phyloP scores from a whole-genome alignment of 1,140 invertebrate genomes.

The Caenorhabditis briggsae region DNA sequence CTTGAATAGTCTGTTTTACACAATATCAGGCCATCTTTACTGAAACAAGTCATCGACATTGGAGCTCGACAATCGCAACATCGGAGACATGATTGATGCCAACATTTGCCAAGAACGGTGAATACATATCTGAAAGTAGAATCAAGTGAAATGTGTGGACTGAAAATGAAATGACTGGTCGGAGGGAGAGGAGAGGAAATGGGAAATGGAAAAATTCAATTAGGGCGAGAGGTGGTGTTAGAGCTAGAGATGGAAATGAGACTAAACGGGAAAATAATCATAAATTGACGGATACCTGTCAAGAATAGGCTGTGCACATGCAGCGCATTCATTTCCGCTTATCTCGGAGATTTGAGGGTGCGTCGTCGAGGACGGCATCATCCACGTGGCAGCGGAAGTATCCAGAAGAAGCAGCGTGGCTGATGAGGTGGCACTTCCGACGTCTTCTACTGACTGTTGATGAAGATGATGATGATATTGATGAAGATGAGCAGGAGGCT shows the following conservation, averaged over 20 bases:
- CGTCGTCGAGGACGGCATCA: slow-evolving; percentile 27
- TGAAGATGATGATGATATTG: slow-evolving; percentile 26
- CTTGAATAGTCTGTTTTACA: slow-evolving; percentile 99
- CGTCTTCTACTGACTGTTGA: slow-evolving; percentile 27
- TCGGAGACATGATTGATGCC: slow-evolving; percentile 63
- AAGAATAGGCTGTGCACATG: slow-evolving; percentile 61
- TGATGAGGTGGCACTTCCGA: slow-evolving; percentile 47
- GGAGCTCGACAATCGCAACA: slow-evolving; percentile 61
- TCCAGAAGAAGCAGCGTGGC: slow-evolving; percentile 23
- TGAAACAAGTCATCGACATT: slow-evolving; percentile 89
- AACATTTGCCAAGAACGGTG: slow-evolving; percentile 60
- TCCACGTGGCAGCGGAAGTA: slow-evolving; percentile 12
- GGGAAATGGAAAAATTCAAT: slow-evolving; percentile 50
- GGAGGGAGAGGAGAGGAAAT: neutral
- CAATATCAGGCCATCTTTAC: slow-evolving; percentile 92
- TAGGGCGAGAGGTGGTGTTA: slow-evolving; percentile 33
- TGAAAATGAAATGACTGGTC: slow-evolving; percentile 44
- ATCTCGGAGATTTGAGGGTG: slow-evolving; percentile 48
- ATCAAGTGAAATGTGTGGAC: slow-evolving; percentile 15
- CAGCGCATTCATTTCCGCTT: slow-evolving; percentile 60
- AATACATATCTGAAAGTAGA: slow-evolving; percentile 59
- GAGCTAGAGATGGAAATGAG: slow-evolving; percentile 31
- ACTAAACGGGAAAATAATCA: slow-evolving; percentile 38
- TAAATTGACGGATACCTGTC: slow-evolving; percentile 60
- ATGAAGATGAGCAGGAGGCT: slow-evolving; percentile 33